Evolutionary conservation across 2,797 vertebrate species (phyloP).

Genomic region (Caiman crocodilus): DNA sequence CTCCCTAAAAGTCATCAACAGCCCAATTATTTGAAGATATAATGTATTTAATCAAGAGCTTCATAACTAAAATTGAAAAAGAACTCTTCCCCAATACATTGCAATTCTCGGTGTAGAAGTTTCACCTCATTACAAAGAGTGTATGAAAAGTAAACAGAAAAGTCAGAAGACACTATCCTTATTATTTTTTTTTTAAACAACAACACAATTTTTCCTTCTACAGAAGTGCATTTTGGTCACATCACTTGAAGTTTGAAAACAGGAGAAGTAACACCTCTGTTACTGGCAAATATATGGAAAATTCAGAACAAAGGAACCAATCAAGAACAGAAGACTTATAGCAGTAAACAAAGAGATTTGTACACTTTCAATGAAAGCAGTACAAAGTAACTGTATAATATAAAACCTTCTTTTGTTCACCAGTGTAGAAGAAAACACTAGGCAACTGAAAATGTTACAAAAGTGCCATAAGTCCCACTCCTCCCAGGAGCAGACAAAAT

Average conservation of each 20-base stretch:
- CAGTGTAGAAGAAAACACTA: background rate
- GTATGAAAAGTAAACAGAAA: background rate
- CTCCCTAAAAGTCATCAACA: background rate
- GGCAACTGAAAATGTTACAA: background rate
- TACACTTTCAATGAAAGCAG: background rate
- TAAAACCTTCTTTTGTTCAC: background rate
- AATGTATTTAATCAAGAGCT: background rate
- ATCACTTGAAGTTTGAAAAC: background rate
- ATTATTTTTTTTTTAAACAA: background rate
- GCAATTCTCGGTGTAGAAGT: background rate
- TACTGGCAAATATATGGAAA: background rate
- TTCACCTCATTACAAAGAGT: background rate
- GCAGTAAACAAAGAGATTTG: background rate
- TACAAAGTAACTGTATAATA: background rate
- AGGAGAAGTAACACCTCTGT: background rate
- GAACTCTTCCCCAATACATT: background rate
- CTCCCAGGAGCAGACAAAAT: no score
- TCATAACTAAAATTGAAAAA: background rate
- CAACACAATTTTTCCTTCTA: background rate
- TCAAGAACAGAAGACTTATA: background rate
- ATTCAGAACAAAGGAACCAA: background rate
- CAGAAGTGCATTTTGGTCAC: background rate
- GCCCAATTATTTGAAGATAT: background rate
- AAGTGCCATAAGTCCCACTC: no score
- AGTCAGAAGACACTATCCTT: background rate